Evolutionary conservation across 2,797 vertebrate species (phyloP).

Genomic region (Fundulus diaphanus): DNA sequence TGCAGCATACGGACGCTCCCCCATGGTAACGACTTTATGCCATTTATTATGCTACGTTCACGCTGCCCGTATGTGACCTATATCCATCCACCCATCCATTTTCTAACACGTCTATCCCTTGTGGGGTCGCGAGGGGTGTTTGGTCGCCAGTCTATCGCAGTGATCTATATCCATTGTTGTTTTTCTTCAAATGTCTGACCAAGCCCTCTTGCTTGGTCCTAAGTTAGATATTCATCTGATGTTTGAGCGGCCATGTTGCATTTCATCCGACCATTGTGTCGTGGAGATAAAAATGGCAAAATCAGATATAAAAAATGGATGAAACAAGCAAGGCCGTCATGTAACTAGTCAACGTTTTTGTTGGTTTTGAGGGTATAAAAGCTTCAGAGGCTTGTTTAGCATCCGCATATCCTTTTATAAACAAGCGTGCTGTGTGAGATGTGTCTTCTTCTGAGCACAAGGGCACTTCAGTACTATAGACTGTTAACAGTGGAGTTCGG

Average conservation of each 20-base stretch:
- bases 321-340: not conserved
- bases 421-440: too few species aligned
- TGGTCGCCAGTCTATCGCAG: too few species aligned
- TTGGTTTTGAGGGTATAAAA: not conserved
- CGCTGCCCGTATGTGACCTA: not conserved
- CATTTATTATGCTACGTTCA: not conserved
- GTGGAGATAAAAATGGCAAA: not conserved
- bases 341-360: not conserved
- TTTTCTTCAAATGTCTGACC: not conserved
- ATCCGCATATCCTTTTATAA: not conserved
- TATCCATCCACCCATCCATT: too few species aligned
- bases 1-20: constrained; percentile 92
- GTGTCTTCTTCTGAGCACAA: too few species aligned
- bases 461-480: too few species aligned
- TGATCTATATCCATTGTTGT: too few species aligned
- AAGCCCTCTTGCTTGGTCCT: too few species aligned
- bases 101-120: too few species aligned
- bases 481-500: too few species aligned
- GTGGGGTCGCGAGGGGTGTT: too few species aligned
- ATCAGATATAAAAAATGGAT: not conserved
- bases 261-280: not conserved
- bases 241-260: not conserved
- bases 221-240: not conserved
- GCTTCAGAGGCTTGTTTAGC: not conserved
- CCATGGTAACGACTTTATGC: constrained; percentile 83